phyloP scores from a whole-genome alignment of 2,888 invertebrate genomes.

The Patella caerulea region DNA sequence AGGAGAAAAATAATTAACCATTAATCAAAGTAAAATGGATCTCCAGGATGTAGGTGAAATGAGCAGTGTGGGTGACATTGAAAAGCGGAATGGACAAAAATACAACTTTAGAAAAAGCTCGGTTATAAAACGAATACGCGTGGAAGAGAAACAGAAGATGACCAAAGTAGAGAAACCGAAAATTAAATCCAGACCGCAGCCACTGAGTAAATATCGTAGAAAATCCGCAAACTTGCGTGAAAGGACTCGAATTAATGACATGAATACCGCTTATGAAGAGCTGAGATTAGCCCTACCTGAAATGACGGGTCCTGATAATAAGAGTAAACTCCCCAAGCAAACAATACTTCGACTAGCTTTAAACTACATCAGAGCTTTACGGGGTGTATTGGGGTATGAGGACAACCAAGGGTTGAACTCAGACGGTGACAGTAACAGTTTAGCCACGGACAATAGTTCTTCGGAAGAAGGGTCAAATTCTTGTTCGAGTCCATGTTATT shows the following conservation, averaged over 20 bases:
- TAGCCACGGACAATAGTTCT: background rate
- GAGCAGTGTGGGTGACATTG: background rate
- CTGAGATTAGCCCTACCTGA: background rate
- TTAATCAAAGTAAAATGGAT: too few relatives aligned
- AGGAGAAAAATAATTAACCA: too few relatives aligned
- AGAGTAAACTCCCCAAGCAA: background rate
- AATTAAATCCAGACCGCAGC: background rate
- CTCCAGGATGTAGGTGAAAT: too few relatives aligned
- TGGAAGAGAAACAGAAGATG: background rate
- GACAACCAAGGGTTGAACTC: background rate
- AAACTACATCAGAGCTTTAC: background rate
- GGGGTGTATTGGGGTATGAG: background rate
- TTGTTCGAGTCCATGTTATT: too few relatives aligned
- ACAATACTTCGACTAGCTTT: background rate
- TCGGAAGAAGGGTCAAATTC: background rate
- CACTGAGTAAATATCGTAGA: constrained; percentile 2
- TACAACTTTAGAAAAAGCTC: background rate
- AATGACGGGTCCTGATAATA: background rate
- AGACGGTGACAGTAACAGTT: background rate
- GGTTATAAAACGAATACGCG: background rate
- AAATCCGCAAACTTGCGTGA: background rate
- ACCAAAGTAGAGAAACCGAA: background rate
- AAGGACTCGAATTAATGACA: background rate
- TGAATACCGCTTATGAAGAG: background rate
- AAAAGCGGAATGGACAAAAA: background rate